Conservation (phyloP, 2,888 invertebrate species). For the Protophormia terraenovae region DNA sequence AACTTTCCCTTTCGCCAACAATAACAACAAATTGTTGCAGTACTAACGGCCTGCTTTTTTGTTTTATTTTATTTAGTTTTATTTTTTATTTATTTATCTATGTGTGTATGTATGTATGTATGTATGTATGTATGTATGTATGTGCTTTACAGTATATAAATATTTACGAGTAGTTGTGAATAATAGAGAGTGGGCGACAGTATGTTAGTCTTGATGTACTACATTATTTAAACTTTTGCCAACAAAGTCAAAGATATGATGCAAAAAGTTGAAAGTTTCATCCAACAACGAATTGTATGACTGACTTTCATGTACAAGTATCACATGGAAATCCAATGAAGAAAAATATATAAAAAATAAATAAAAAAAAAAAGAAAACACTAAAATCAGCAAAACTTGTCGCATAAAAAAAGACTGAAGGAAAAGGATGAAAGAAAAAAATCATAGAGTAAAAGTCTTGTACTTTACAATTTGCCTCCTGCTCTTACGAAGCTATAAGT, state of each 20-base stretch:
- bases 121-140: not conserved
- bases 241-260: conserved; percentile 65
- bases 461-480: conserved; percentile 42
- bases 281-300: conserved; percentile 53
- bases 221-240: conserved; percentile 62
- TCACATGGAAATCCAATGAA: conserved; percentile 25
- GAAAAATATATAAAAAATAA: too few relatives aligned
- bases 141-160: not conserved
- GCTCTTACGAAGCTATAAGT: conserved; percentile 16
- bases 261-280: conserved; percentile 58
- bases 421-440: conserved; percentile 21
- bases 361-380: conserved; percentile 43
- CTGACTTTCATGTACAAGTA: conserved; percentile 32
- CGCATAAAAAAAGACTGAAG: conserved; percentile 31
- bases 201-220: not conserved
- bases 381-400: conserved; percentile 35
- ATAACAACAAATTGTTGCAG: not conserved
- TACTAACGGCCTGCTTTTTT: conserved; percentile 1
- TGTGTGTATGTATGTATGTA: not conserved
- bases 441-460: conserved; percentile 32
- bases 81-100: not conserved
- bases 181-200: not conserved
- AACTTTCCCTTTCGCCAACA: not conserved
- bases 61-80: too few relatives aligned
- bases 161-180: not conserved